Evolutionary conservation across 1,140 invertebrate species (phyloP), one percentile per base, ranked within the genome.

Genomic region (Anthonomus grandis): DNA sequence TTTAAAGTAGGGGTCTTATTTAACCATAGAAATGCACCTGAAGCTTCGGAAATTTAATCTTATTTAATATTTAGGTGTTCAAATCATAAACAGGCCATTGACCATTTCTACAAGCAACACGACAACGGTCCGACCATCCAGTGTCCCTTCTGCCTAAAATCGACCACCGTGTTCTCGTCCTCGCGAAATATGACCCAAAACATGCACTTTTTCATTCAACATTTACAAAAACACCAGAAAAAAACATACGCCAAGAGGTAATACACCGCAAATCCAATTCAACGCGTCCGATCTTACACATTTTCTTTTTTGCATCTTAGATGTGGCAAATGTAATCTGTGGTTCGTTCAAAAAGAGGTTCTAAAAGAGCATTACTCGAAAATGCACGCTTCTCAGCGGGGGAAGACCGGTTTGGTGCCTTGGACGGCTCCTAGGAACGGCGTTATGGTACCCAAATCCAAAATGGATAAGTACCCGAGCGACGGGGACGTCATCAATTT

Each of bases 81-180:
- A 6, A 84, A 86, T 52, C 89, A 90, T 69, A 83, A 84, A 56
- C 78, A 84, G 59, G 75, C 82, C 17, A 80, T 89, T 38, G 82
- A 89, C 66, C 90, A 92, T 74, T 89, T 82, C 68, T 83, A 85
- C 63, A 71, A 78, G 34, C 65, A 73, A 22, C 89, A 91, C 66
- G 75, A 80, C 21, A 78, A 79, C 52, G 78, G 79, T 3, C 78
- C 80, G 34, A 78, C 78, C 21, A 70, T 88, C 15, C 82, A 86
- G 61, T 90, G 89, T 67, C 86, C 87, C 4, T 83, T 83, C 62
- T 90, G 89, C 69, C 72, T 90, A 23, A 86, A 86, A 76, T 71
- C 76, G 37, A 71, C 79, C 25, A 73, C 70, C 13, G 70, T 80
- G 9, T 64, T 58, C 44, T 60, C 63, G 9, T 52, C 55, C 1